A percentile compares a stretch with the other conserved stretches of the same genome.
Evolutionary conservation across 2,888 invertebrate genomes (phyloP).

Genomic region (Thera britannica): DNA sequence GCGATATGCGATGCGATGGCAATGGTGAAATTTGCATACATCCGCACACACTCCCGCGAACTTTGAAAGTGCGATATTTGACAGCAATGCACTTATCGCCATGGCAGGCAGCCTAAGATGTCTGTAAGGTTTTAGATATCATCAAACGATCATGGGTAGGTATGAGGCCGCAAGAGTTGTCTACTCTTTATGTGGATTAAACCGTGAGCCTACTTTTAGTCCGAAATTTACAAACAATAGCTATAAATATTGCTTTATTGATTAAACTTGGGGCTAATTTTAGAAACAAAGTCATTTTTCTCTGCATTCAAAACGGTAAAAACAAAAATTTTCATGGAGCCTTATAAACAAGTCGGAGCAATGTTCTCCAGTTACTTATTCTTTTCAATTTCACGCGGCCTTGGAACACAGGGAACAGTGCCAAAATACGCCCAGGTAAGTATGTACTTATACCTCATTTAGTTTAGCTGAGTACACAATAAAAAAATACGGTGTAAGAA

Average conservation of each 20-base stretch:
- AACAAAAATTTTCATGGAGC: neutral
- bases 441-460: neutral
- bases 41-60: too few species aligned
- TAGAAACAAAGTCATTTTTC: neutral
- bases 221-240: too few species aligned
- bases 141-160: neutral
- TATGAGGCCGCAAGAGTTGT: neutral
- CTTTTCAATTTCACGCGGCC: constrained; percentile 46
- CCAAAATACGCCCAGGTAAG: constrained; percentile 65
- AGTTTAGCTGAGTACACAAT: neutral
- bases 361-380: neutral
- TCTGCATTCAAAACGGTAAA: neutral
- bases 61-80: too few species aligned
- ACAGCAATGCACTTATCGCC: too few species aligned
- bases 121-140: too few species aligned
- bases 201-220: too few species aligned
- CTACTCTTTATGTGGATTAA: neutral
- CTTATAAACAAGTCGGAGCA: constrained; percentile 2
- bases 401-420: constrained; percentile 60
- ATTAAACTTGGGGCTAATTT: neutral
- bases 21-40: too few species aligned
- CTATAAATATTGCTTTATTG: too few species aligned
- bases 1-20: too few species aligned
- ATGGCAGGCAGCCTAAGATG: too few species aligned
- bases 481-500: neutral